Conservation (phyloP, 1,140 invertebrate genomes). For the Whitmania pigra region DNA sequence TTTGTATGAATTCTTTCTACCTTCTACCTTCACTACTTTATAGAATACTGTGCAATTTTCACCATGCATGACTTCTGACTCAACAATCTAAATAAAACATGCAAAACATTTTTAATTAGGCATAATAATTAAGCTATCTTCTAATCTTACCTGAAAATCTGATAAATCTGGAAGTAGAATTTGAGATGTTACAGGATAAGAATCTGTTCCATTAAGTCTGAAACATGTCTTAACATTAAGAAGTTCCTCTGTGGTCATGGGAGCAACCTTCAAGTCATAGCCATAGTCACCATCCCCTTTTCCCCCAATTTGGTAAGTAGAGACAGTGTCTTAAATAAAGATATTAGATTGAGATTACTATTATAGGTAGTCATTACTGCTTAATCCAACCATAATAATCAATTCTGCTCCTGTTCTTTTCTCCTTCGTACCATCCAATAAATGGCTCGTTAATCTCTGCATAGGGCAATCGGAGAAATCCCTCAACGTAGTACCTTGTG, state of each 20-base stretch:
- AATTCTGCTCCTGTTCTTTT: slow-evolving; percentile 63
- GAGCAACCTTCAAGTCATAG: slow-evolving; percentile 67
- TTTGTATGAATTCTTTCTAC: slow-evolving; percentile 74
- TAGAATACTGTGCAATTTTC: slow-evolving; percentile 57
- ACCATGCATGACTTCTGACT: slow-evolving; percentile 26
- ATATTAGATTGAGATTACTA: background rate
- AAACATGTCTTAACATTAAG: slow-evolving; percentile 50
- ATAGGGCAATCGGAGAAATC: slow-evolving; percentile 62
- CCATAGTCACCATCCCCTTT: slow-evolving; percentile 55
- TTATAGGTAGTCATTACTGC: background rate
- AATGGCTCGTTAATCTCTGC: slow-evolving; percentile 76
- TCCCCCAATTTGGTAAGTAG: slow-evolving; percentile 42
- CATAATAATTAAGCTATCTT: background rate
- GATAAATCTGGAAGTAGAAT: slow-evolving; percentile 66
- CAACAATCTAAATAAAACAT: slow-evolving; percentile 23
- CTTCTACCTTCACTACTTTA: slow-evolving; percentile 51
- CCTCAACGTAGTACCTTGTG: slow-evolving; percentile 35
- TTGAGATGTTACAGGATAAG: slow-evolving; percentile 55
- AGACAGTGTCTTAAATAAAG: background rate
- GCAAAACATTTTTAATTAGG: slow-evolving; percentile 14
- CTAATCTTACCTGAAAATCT: slow-evolving; percentile 48
- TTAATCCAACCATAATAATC: slow-evolving; percentile 66
- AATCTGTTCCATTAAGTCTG: slow-evolving; percentile 62
- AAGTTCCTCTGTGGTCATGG: slow-evolving; percentile 60
- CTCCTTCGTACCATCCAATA: slow-evolving; percentile 68